Conservation (phyloP, 2,797 vertebrate species). For the Neoniphon sammara region DNA sequence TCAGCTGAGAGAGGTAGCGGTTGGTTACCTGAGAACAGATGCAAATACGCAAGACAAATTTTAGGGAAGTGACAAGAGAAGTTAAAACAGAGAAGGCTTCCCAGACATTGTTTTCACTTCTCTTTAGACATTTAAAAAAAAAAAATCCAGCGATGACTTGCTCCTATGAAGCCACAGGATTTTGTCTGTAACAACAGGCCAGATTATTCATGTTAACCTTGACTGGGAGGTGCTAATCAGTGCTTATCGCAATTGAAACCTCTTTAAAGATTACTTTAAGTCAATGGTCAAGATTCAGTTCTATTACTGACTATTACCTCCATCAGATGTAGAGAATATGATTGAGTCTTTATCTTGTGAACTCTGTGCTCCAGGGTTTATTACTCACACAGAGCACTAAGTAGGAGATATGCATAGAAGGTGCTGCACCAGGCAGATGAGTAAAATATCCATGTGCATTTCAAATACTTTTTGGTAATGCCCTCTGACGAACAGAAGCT, state of each 20-base stretch:
- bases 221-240: slow-evolving; percentile 40
- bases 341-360: slow-evolving; percentile 68
- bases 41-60: slow-evolving; percentile 1
- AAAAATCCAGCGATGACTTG: slow-evolving; percentile 1
- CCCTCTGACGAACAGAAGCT: slow-evolving; percentile 6
- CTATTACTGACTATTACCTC: slow-evolving; percentile 43
- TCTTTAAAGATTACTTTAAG: slow-evolving; percentile 25
- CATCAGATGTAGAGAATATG: slow-evolving; percentile 49
- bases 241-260: slow-evolving; percentile 50
- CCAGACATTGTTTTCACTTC: not conserved
- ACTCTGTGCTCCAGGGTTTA: slow-evolving; percentile 60
- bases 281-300: slow-evolving; percentile 44
- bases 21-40: slow-evolving; percentile 89
- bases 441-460: not conserved
- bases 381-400: slow-evolving; percentile 36
- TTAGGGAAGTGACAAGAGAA: not conserved
- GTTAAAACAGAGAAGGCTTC: not conserved
- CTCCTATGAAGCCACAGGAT: not conserved
- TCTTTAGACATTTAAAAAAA: not conserved
- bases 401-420: slow-evolving; percentile 40
- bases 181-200: not conserved
- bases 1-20: slow-evolving; percentile 95
- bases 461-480: slow-evolving; percentile 13
- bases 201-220: slow-evolving; percentile 44
- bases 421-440: not conserved